Base-by-base conservation (phyloP, 1,140 invertebrate genomes). In the Papilio aristodemus region DNA sequence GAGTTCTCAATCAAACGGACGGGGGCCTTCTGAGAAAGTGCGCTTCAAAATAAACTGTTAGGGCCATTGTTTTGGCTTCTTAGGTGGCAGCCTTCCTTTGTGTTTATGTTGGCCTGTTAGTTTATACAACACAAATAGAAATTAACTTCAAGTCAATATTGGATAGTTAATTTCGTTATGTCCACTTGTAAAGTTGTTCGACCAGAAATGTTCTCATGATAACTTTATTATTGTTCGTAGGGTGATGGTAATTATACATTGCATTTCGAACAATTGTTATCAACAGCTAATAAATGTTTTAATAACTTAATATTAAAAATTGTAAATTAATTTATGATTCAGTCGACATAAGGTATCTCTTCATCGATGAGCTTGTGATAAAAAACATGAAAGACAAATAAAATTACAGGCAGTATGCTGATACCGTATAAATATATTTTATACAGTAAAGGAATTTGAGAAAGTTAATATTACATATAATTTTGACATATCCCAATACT, bases 21-120 rank as follows among this genome's bases (percentile, higher is more conserved):
- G 73, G 76, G 71, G 75, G 76, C 74, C 75, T 87, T 89, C 83
- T 76, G 64, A 85, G 85, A 87, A 87, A 78, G 73, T 72, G 68
- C 59, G 58, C 76, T 76, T 76, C 64, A 78, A 83, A 82, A 84
- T 81, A 84, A 85, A 82, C 77, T 72, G 70, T 77, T 69, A 59
- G 71, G 68, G 41, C 71, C 73, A 83, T 86, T 87, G 87, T 87
- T 87, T 89, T 86, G 79, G 73, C 86, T 87, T 84, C 83, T 83
- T 80, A 77, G 82, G 83, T 86, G 81, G 85, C 84, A 71, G 17
- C 68, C 72, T 73, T 75, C 73, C 74, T 68, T 46, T 62, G 69
- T 77, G 75, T 78, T 77, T 76, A 74, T 70, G 66, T 69, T 71
- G 57, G 59, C 41, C 71, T 71, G 74, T 78, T 78, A 72, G 74